Evolutionary conservation across 1,140 invertebrate genomes (phyloP), one percentile per base, ranked within the genome.

Genomic region (Drosophila takahashii): DNA sequence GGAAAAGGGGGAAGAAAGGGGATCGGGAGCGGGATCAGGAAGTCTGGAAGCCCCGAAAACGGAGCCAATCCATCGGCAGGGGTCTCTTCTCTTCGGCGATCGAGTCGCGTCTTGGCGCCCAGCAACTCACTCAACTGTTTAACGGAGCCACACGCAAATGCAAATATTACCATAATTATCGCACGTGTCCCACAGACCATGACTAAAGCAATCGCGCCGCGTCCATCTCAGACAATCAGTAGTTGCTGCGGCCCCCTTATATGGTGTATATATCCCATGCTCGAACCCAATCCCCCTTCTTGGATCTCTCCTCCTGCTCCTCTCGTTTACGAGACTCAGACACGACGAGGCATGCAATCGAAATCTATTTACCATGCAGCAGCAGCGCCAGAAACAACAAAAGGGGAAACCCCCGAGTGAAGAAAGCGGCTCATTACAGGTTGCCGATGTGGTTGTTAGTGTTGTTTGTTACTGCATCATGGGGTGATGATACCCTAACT

Each of bases 121-220:
- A 77, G 62, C 83, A 61, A 61, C 75, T 86, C 83, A 89, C 79
- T 86, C 83, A 89, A 86, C 83, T 86, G 83, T 86, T 86, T 87
- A 86, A 78, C 83, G 83, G 79, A 86, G 83, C 83, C 83, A 86
- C 83, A 86, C 84, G 83, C 83, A 86, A 86, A 87, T 86, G 83
- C 83, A 86, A 86, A 86, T 86, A 86, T 86, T 87, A 86, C 84
- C 83, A 86, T 86, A 86, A 86, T 86, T 87, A 86, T 86, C 83
- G 83, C 83, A 86, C 83, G 77, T 83, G 79, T 58, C 76, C 70
- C 75, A 48, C 79, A 86, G 83, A 87, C 84, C 83, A 87, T 87
- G 83, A 87, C 83, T 79, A 86, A 86, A 87, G 84, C 84, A 87
- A 89, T 89, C 84, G 84, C 83, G 79, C 70, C 84, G 79, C 70